phyloP scores from a whole-genome alignment of 2,797 vertebrate genomes.

The Acipenser transmontanus region DNA sequence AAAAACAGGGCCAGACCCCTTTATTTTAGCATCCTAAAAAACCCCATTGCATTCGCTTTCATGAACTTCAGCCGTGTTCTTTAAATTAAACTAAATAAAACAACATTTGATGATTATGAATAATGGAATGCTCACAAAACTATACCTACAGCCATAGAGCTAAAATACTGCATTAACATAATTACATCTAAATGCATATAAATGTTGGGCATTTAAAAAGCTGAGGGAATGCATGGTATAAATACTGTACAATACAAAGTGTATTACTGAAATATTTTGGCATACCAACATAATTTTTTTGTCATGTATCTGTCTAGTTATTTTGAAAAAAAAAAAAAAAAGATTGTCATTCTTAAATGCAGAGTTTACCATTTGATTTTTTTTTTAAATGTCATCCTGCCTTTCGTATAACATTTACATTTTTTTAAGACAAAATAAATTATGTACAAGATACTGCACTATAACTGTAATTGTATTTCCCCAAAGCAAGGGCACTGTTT shows the following conservation, averaged over 20 bases:
- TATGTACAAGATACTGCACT: constrained; percentile 43
- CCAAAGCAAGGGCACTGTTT: constrained; percentile 39
- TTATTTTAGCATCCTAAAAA: not conserved
- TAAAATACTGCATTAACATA: constrained; percentile 74
- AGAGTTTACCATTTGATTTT: too few relatives aligned
- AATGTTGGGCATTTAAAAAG: constrained; percentile 58
- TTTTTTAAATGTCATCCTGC: too few relatives aligned
- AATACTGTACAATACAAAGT: too few relatives aligned
- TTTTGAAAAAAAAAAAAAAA: too few relatives aligned
- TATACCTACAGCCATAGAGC: constrained; percentile 59
- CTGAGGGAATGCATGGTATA: too few relatives aligned
- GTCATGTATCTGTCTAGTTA: too few relatives aligned
- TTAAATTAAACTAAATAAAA: constrained; percentile 32
- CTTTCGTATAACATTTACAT: too few relatives aligned
- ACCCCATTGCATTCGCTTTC: not conserved
- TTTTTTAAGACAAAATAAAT: constrained; percentile 42
- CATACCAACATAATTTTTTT: too few relatives aligned
- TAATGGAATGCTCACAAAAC: constrained; percentile 52
- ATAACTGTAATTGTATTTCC: constrained; percentile 44
- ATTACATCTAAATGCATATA: constrained; percentile 70
- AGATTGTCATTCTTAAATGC: too few relatives aligned
- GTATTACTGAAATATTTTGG: too few relatives aligned
- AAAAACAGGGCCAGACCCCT: not conserved
- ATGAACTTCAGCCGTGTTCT: not conserved
- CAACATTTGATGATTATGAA: constrained; percentile 44